Evolutionary conservation across 2,797 vertebrate species (phyloP).

Genomic region (Tenualosa thibaudeaui): DNA sequence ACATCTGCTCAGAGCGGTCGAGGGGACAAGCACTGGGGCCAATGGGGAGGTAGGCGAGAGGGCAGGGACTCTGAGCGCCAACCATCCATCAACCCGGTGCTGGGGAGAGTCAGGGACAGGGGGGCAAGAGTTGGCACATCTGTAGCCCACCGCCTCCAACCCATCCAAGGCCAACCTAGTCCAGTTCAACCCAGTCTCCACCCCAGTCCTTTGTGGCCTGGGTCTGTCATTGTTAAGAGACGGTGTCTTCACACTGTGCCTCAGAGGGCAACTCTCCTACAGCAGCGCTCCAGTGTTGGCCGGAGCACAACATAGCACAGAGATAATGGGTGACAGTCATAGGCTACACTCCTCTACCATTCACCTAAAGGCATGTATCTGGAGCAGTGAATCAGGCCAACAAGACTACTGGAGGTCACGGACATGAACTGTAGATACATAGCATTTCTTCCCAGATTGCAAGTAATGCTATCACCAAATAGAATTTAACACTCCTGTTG

Average conservation of each 20-base stretch:
- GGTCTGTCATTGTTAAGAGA: conserved; percentile 16
- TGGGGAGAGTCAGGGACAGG: conserved; percentile 42
- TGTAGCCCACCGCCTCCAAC: conserved; percentile 39
- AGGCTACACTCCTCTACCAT: background rate
- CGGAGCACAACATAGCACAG: background rate
- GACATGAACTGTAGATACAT: background rate
- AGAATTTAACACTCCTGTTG: background rate
- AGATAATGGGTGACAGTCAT: background rate
- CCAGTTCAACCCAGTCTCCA: conserved; percentile 30
- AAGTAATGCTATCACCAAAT: background rate
- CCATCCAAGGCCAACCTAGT: conserved; percentile 46
- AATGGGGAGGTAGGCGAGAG: conserved; percentile 65
- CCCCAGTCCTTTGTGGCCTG: conserved; percentile 7
- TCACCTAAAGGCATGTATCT: background rate
- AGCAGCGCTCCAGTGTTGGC: background rate
- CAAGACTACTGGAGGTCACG: background rate
- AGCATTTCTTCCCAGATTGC: background rate
- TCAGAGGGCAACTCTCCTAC: background rate
- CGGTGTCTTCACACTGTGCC: background rate
- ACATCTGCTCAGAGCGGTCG: conserved; percentile 81
- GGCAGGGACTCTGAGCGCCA: conserved; percentile 55
- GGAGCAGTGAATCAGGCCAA: background rate
- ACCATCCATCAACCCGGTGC: conserved; percentile 70
- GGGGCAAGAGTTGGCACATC: conserved; percentile 45
- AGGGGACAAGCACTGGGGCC: conserved; percentile 63